Conservation (phyloP, 2,888 invertebrate genomes). For the Plusia festucae region DNA sequence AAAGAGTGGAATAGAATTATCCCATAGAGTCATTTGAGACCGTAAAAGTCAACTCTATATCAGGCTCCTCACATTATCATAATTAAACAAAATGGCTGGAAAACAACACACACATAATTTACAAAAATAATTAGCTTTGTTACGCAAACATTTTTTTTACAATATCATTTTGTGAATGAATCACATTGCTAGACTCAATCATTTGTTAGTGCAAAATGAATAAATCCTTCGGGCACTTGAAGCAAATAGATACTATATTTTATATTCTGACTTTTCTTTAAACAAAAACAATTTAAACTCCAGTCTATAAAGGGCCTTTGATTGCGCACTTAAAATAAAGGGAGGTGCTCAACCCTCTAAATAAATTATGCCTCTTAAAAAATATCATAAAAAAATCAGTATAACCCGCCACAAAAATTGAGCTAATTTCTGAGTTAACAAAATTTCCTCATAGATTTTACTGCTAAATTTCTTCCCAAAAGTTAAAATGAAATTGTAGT, state of each 20-base stretch:
- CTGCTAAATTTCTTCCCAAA: not conserved
- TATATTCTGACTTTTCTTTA: constrained; percentile 5
- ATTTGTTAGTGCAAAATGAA: not conserved
- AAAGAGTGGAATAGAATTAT: constrained; percentile 27
- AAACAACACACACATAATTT: constrained; percentile 27
- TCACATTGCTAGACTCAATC: too few relatives aligned
- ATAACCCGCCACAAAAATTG: constrained; percentile 6
- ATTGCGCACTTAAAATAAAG: constrained; percentile 8
- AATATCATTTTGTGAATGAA: too few relatives aligned
- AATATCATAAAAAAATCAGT: constrained; percentile 8
- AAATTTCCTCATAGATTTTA: constrained; percentile 6
- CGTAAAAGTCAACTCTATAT: constrained; percentile 33
- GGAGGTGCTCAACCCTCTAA: constrained; percentile 8
- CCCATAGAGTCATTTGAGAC: constrained; percentile 29
- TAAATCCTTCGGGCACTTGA: not conserved
- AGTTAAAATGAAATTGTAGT: not conserved
- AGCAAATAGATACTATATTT: not conserved
- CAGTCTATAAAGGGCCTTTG: constrained; percentile 6
- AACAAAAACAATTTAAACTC: constrained; percentile 7
- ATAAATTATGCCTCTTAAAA: constrained; percentile 9
- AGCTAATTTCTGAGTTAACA: not conserved
- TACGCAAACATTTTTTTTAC: not conserved
- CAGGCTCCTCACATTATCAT: constrained; percentile 20
- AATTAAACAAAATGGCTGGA: constrained; percentile 21
- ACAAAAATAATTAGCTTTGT: constrained; percentile 6